Conservation (phyloP, 2,888 invertebrate species). For the Rotaria magnacalcarata region DNA sequence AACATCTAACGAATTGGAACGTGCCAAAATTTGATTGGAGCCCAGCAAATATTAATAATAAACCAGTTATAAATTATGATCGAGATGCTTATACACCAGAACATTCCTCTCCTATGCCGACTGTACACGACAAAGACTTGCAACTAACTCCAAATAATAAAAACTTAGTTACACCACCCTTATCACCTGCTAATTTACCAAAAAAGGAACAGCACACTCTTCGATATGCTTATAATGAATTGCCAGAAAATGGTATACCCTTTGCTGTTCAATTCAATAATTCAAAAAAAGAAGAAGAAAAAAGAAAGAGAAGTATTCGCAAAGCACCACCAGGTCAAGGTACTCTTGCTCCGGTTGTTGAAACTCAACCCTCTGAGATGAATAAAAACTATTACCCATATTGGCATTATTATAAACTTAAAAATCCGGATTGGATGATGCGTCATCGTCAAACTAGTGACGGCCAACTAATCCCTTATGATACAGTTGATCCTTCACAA, state of each 20-base stretch:
- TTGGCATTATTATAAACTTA: background rate
- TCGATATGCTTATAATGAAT: background rate
- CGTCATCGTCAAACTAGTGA: background rate
- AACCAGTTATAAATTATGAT: background rate
- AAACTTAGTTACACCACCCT: too few relatives aligned
- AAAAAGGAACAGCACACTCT: background rate
- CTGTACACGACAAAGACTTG: background rate
- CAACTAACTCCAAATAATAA: too few relatives aligned
- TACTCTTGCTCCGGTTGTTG: background rate
- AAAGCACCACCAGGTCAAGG: constrained; percentile 1
- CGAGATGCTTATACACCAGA: background rate
- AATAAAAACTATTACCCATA: background rate
- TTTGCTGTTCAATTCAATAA: background rate
- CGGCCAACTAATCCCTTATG: background rate
- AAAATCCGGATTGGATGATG: background rate
- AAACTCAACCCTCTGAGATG: background rate
- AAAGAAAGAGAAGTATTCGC: background rate
- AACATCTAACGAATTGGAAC: background rate
- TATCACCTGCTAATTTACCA: too few relatives aligned
- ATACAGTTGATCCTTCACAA: background rate
- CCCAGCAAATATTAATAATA: background rate
- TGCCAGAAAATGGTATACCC: background rate
- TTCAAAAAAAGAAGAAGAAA: background rate
- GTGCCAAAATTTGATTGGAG: background rate
- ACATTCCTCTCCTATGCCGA: background rate